Base-by-base conservation (phyloP, 2,797 vertebrate genomes). In the Cyprinella venusta region DNA sequence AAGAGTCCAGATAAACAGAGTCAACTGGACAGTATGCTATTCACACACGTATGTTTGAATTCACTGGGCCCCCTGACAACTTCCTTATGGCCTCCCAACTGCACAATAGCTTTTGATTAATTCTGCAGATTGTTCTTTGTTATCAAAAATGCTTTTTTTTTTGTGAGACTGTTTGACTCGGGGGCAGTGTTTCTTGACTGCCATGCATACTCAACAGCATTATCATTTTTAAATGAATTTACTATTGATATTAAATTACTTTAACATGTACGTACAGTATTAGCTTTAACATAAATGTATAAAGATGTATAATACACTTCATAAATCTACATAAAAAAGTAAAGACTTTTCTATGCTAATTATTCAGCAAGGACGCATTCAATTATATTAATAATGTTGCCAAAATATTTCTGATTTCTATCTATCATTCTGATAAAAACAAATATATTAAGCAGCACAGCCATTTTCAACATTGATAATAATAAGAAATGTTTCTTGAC, bases 1-100 rank as follows among this genome's bases (percentile, higher is more conserved):
- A 79, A 61, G 61, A 59, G 36, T 54, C 52, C 61, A 78, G 69
- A 81, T 72, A 82, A 64, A 67, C 38, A 68, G 56, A 6, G 30
- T 36, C 36, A 18, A 30, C 83, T 45, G 36, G 63, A 83, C 75
- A 71, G 78, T 81, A 63, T 68, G 75, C 21, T 78, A 79, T 74
- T 87, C 79, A 77, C 67, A 77, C 52, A 33, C 30, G 33, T 45
- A 54, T 45, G 59, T 50, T 52, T 82, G 16, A 75, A 52, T 77
- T 48, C 59, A 67, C 71, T 42, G 36, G 10, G 71, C 33, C 16
- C 8, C 8, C 15, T 40, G 72, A 61, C 38, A 59, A 33, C 48
- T 69, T 70, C 38, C 26, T 56, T 45, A 48, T 48, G 63, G 48
- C 16, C 36, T 42, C 8, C 6, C 21, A 70, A 69, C 2, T 24